Evolutionary conservation across 1,140 invertebrate species (phyloP), one percentile per base, ranked within the genome.

Genomic region (Zaprionus ornatus): DNA sequence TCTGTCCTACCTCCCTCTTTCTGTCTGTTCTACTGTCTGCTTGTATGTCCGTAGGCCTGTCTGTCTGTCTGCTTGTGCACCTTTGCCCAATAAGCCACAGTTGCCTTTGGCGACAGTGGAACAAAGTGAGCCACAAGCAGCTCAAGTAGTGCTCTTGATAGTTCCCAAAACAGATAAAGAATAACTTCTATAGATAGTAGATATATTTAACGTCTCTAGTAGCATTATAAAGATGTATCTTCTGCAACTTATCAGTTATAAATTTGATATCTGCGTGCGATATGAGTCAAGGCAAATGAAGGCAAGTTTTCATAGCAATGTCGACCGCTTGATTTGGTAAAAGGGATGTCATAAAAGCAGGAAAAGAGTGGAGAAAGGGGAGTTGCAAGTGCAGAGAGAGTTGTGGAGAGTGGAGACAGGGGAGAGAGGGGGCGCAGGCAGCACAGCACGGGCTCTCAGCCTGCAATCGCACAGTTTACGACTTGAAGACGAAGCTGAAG

Each of bases 391-490:
- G 15, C 13, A 40, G 15, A 40, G 5, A n/a, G 23, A 32, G 29
- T 32, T 10, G 2, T 32, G 29, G 3, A 29, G 27, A 9, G 9
- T 29, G 27, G 9, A 32, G 55, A 56, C 13, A 7, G 25, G 55
- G 17, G n/a, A 19, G 15, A 32, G 55, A 17, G 23, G 7, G n/a
- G 25, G 42, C 13, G 4, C 5, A 19, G 1, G 52, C 56, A 42
- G 37, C 72, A 57, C 59, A 70, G 66, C 66, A 74, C 66, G 72
- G 59, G 27, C 29, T 48, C 54, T 25, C 21, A 27, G 40, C 40
- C 29, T 9, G 48, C 64, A 68, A 74, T 61, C 37, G 72, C 21
- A 63, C 50, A 74, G 59, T 74, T 74, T 74, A 74, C 72, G 72
- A 74, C 72, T 45, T 68, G 32, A 54, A 35, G 40, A 37, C 13